Evolutionary conservation across 64 coral and sea anemone genomes (phyloP).

Genomic region (Hydrozoanthus tunicans): DNA sequence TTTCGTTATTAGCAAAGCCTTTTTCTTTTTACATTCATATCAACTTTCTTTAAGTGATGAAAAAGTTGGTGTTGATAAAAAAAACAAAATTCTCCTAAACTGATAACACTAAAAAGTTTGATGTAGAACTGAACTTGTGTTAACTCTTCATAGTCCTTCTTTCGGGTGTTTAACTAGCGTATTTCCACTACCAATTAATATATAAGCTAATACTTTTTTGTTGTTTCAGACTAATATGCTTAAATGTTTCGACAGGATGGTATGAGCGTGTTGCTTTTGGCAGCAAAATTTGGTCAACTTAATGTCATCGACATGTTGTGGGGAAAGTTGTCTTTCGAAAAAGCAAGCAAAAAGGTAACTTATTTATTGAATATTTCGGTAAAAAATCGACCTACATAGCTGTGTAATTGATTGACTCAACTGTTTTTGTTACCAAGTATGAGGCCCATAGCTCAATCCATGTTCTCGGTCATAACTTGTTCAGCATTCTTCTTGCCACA

Average conservation of each 20-base stretch:
- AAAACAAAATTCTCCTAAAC: too few species aligned
- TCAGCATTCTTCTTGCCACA: background rate
- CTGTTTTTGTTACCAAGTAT: background rate
- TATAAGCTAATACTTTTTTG: background rate
- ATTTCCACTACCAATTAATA: too few species aligned
- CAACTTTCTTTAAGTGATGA: too few species aligned
- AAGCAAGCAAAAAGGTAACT: constrained; percentile 73
- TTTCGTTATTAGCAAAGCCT: too few species aligned
- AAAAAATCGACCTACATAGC: background rate
- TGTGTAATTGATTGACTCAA: too few species aligned
- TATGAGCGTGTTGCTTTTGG: constrained; percentile 80
- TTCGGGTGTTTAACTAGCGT: too few species aligned
- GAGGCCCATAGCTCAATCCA: background rate
- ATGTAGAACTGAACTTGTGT: too few species aligned
- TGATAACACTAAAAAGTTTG: too few species aligned
- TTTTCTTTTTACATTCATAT: too few species aligned
- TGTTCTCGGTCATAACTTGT: background rate
- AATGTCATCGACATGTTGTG: constrained; percentile 94
- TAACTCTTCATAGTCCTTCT: too few species aligned
- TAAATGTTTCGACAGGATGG: constrained; percentile 58
- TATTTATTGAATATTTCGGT: too few species aligned
- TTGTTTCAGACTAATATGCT: background rate
- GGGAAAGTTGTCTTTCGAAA: constrained; percentile 75
- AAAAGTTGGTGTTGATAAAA: too few species aligned
- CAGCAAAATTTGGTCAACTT: constrained; percentile 89